Evolutionary conservation across 2,888 invertebrate genomes (phyloP).

Genomic region (Cartodere bifasciata): DNA sequence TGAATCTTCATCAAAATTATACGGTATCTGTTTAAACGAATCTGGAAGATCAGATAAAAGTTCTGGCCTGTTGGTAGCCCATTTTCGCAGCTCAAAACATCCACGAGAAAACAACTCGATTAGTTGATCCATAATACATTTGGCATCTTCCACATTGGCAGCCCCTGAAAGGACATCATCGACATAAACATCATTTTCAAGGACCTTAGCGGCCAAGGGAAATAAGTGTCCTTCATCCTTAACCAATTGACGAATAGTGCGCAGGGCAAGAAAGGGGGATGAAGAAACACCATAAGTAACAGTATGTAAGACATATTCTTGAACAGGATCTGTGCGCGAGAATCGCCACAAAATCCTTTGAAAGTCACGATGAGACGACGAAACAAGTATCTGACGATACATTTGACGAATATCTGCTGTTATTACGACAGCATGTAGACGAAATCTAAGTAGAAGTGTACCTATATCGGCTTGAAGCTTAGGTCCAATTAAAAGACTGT

Average conservation of each 20-base stretch:
- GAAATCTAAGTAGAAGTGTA: constrained; percentile 9
- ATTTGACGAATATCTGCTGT: constrained; percentile 13
- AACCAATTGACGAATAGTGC: constrained; percentile 14
- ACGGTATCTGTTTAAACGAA: constrained; percentile 2
- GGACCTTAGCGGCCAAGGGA: constrained; percentile 13
- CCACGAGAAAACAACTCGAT: constrained; percentile 6
- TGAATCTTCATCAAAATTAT: constrained; percentile 5
- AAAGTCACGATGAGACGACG: constrained; percentile 9
- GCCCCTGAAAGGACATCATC: constrained; percentile 15
- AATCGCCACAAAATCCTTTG: constrained; percentile 16
- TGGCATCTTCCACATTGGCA: constrained; percentile 7
- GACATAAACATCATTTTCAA: constrained; percentile 16
- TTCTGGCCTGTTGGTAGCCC: constrained; percentile 8
- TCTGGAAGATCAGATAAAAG: constrained; percentile 6
- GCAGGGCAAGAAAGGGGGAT: constrained; percentile 14
- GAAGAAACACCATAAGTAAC: constrained; percentile 17
- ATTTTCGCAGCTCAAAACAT: constrained; percentile 14
- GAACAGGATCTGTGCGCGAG: constrained; percentile 8
- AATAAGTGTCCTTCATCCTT: constrained; percentile 10
- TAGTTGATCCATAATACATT: constrained; percentile 6
- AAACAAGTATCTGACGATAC: constrained; percentile 14
- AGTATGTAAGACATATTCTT: constrained; percentile 13
- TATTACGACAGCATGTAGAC: constrained; percentile 9
- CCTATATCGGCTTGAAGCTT: constrained; percentile 11
- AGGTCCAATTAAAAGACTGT: constrained; percentile 9